Percentiles rank a stretch among this genome's conserved stretches.
Conservation (phyloP, 1,140 invertebrate species). For the Schmidtea mediterranea region DNA sequence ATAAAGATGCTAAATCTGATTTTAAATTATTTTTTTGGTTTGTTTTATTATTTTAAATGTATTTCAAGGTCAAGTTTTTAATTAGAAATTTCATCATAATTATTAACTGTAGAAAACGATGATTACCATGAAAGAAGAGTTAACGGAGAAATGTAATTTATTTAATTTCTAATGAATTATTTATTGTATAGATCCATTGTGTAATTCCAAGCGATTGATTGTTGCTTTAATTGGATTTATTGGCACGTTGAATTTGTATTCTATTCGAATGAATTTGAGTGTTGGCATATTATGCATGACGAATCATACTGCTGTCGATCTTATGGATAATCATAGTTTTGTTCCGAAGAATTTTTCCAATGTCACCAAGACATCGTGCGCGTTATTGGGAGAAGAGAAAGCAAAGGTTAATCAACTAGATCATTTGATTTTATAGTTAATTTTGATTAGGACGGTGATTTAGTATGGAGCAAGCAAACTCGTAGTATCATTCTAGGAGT, state of each 20-base stretch:
- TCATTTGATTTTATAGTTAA: constrained; percentile 2
- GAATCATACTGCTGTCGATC: constrained; percentile 13
- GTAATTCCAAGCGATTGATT: constrained; percentile 11
- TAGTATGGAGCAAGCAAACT: constrained; percentile 19
- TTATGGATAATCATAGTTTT: background rate
- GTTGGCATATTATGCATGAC: constrained; percentile 63
- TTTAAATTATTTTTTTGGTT: too few species aligned
- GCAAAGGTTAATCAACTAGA: constrained; percentile 11
- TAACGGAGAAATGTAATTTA: too few species aligned
- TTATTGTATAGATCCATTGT: constrained; percentile 5
- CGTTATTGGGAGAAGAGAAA: constrained; percentile 8
- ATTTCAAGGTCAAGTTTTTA: too few species aligned
- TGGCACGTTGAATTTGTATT: constrained; percentile 32
- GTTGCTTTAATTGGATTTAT: constrained; percentile 13
- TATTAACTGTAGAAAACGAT: constrained; percentile 13
- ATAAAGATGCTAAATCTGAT: too few species aligned
- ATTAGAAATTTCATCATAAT: background rate
- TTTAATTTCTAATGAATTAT: constrained; percentile 13
- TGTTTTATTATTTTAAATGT: too few species aligned
- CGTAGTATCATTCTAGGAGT: constrained; percentile 22
- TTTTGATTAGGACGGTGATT: constrained; percentile 17
- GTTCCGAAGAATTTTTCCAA: background rate
- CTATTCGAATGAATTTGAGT: constrained; percentile 55
- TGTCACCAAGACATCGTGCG: background rate
- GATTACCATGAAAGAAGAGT: background rate